Evolutionary conservation across 2,888 invertebrate genomes (phyloP), one percentile per base, ranked within the genome.

Genomic region (Drosophila helvetica): DNA sequence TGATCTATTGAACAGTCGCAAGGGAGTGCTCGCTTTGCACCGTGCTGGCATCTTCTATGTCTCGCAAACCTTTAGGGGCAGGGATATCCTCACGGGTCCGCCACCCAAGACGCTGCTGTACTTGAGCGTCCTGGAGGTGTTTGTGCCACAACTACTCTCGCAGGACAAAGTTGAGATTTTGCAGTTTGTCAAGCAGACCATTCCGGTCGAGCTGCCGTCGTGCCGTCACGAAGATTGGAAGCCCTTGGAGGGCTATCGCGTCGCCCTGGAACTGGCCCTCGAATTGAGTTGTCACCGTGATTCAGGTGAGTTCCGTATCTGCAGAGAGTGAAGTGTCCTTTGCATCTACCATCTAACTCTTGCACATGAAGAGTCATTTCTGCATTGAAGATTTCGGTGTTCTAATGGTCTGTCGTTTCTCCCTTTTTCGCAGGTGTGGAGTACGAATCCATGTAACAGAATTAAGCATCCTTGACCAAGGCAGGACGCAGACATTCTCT

Each of bases 21-120:
- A 27, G 0, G 58, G 70, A 4, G 42, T 84, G 0, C 6, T 75
- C 0, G 48, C 63, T 1, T 38, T 84, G 0, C 86, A 84, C 54
- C 74, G 74, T 0, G 73, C 76, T 1, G 81, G 86, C 4, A 81
- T 84, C 48, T 48, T 71, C 3, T 86, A 48, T 38, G 81, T 78
- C 3, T 17, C 22, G 1, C 67, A 74, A 2, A 0, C 9, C 0
- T 1, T n/a, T 0, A 7, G 45, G 15, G 15, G n/a, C 0, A 30
- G 48, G 22, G 22, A 22, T n/a, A 22, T 22, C 18, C 43, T 51
- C 1, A 22, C 46, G 0, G 45, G 42, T 4, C 30, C 72, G 0
- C 75, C 38, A n/a, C 15, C 79, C 0, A 42, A 58, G 3, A 54
- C 79, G 51, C 17, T 84, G 0, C 42, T 68, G 5, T 84, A 63